Base-by-base conservation (phyloP, 1,140 invertebrate genomes). In the Bicyclus anynana region DNA sequence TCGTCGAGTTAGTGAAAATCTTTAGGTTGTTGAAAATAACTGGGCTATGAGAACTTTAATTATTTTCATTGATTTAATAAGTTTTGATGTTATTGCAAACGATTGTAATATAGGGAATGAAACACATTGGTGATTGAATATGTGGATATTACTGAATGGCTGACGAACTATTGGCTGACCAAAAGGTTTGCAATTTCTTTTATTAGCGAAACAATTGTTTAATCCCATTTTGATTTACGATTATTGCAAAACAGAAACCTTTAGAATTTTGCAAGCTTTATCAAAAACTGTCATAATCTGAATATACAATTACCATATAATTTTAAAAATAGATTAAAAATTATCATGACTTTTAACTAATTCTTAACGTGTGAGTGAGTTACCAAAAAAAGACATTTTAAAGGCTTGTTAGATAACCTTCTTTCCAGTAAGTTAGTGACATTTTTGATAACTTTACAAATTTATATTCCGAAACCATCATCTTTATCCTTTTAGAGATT, bases 371-470 rank as follows among this genome's bases (percentile, higher is more conserved):
- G 18, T 47, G 44, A 20, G 21, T 21, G 21, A 26, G 10, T 42
- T 55, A 23, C 53, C 33, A 27, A 29, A 53, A 54, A 53, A 27
- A 27, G 16, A 47, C 49, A 13, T 54, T 23, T 53, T 29, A 54
- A 50, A 40, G 44, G 59, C 59, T 60, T 60, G 47, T 33, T 55
- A 53, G 59, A 51, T 33, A 26, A 49, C 35, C 52, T 55, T 40
- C 38, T 44, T 60, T 60, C 59, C 52, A 47, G 52, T 54, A 60
- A 60, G 46, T 47, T 60, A 60, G 59, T 51, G 27, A 74, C 67
- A 69, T 67, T 84, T 86, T 86, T 83, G 79, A 83, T 80, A 84
- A 73, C 72, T 81, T 81, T 86, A 86, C 83, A 86, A 77, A 47
- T 79, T 78, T 80, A 66, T 77, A 78, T 72, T 69, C 63, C 65